Evolutionary conservation across 2,888 invertebrate species (phyloP).

Genomic region (Drosophila bunnanda): DNA sequence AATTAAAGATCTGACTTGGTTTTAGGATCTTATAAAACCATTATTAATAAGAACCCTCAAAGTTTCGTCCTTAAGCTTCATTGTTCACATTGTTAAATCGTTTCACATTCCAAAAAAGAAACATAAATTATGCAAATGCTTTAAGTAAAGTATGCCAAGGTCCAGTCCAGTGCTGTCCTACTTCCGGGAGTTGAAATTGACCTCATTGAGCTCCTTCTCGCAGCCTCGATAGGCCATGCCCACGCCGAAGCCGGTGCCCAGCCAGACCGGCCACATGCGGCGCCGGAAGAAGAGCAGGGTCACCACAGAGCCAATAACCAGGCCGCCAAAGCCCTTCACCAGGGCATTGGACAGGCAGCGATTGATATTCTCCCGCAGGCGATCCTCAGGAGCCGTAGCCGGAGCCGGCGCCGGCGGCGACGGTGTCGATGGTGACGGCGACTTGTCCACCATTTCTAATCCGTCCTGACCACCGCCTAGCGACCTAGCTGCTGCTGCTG

Average conservation of each 20-base stretch:
- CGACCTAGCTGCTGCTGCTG: background rate
- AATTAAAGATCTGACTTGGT: background rate
- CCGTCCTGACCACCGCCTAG: background rate
- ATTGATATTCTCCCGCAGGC: slow-evolving; percentile 59
- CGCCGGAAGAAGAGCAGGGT: slow-evolving; percentile 71
- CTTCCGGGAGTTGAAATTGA: slow-evolving; percentile 39
- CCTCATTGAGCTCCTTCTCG: slow-evolving; percentile 59
- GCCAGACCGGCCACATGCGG: slow-evolving; percentile 66
- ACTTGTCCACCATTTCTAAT: slow-evolving; percentile 2
- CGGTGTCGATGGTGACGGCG: background rate
- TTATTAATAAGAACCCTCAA: background rate
- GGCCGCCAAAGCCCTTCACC: slow-evolving; percentile 71
- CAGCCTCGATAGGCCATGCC: slow-evolving; percentile 71
- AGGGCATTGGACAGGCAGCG: slow-evolving; percentile 69
- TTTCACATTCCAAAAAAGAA: slow-evolving; percentile 8
- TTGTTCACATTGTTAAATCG: slow-evolving; percentile 1
- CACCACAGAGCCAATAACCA: slow-evolving; percentile 67
- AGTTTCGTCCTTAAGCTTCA: background rate
- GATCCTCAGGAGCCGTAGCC: slow-evolving; percentile 54
- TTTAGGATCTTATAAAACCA: background rate
- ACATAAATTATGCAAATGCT: slow-evolving; percentile 3
- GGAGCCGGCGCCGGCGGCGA: background rate
- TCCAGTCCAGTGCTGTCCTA: background rate
- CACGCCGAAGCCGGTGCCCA: slow-evolving; percentile 71
- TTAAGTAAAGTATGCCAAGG: slow-evolving; percentile 3